Percentiles rank a stretch among this genome's conserved stretches.
phyloP scores from a whole-genome alignment of 2,888 invertebrate species.

The Sympetrum striolatum region DNA sequence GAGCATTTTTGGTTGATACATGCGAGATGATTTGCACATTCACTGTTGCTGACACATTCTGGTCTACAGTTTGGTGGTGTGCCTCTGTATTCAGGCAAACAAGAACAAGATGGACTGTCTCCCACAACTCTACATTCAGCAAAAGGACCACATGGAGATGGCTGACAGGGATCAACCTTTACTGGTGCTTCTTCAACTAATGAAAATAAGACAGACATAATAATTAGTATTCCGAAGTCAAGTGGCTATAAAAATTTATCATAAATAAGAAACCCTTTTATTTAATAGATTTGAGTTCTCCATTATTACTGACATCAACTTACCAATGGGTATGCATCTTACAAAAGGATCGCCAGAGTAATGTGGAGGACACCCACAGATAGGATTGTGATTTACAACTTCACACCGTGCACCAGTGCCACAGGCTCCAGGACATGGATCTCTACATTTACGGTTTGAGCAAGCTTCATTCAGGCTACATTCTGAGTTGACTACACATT shows the following conservation, averaged over 20 bases:
- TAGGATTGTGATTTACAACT: constrained; percentile 79
- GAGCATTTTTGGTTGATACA: constrained; percentile 76
- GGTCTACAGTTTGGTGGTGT: constrained; percentile 72
- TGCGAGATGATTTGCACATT: constrained; percentile 71
- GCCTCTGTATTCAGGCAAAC: constrained; percentile 68
- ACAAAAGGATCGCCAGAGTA: constrained; percentile 79
- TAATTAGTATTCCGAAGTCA: not conserved
- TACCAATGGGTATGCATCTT: constrained; percentile 66
- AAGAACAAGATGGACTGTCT: constrained; percentile 66
- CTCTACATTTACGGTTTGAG: constrained; percentile 78
- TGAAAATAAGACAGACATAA: not conserved
- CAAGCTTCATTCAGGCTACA: constrained; percentile 78
- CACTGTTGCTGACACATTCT: constrained; percentile 75
- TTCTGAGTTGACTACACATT: constrained; percentile 79
- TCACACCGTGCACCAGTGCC: constrained; percentile 74
- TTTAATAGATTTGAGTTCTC: not conserved
- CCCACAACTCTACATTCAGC: constrained; percentile 65
- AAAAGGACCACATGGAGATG: constrained; percentile 76
- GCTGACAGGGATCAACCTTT: constrained; percentile 68
- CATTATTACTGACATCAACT: not conserved
- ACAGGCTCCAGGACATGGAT: constrained; percentile 81
- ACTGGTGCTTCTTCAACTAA: constrained; percentile 49
- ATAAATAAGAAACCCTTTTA: not conserved
- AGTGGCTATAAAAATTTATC: not conserved
- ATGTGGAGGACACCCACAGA: constrained; percentile 74